A percentile compares a stretch with the other conserved stretches of the same genome.
These are phyloP conservation scores for Pocillopora damicornis DNA, from an alignment of 64 coral and sea anemone species.

Conservation along the genomic window DNA sequence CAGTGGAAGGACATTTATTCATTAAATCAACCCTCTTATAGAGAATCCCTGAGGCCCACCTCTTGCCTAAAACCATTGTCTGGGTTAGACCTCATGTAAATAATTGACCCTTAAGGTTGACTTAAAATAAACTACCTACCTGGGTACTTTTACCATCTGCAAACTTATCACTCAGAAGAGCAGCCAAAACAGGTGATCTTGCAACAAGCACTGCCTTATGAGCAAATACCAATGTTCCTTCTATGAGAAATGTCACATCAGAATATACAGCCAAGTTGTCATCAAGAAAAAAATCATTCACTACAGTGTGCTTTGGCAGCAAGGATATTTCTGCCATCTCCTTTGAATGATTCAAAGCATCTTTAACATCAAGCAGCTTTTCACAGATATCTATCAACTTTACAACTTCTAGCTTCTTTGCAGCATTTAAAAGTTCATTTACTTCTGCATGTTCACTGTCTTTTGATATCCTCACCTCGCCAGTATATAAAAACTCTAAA, in stretches of 20 bases:
- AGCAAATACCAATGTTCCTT: conserved; percentile 17
- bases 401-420: conserved; percentile 1
- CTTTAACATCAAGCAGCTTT: neutral
- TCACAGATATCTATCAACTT: conserved; percentile 14
- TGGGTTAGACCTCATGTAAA: no score
- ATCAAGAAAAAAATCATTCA: conserved; percentile 11
- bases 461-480: conserved; percentile 10
- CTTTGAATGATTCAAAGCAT: neutral
- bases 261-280: neutral
- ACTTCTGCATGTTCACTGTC: neutral
- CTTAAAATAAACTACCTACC: neutral
- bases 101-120: no score
- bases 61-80: no score
- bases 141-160: neutral
- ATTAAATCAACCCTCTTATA: no score
- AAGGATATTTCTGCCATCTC: neutral
- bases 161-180: conserved; percentile 1
- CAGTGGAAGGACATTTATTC: no score
- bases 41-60: no score
- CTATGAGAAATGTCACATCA: conserved; percentile 24
- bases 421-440: neutral
- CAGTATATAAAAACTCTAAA: conserved; percentile 23
- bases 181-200: conserved; percentile 11
- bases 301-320: neutral
- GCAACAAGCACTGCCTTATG: conserved; percentile 10